phyloP scores from a whole-genome alignment of 2,797 vertebrate species.

The Macropus fuliginosus region DNA sequence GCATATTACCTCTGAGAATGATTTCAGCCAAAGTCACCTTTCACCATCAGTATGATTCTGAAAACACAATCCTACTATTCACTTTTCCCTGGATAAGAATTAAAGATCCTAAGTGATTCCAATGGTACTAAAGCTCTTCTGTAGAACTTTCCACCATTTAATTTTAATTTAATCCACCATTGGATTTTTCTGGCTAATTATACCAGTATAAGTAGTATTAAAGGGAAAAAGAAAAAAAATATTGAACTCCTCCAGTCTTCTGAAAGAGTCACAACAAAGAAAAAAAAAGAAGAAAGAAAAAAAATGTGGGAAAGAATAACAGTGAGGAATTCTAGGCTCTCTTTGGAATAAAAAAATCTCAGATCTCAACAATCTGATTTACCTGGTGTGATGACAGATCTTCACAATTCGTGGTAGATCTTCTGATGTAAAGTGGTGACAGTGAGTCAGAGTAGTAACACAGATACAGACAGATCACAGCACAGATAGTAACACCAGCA shows the following conservation, averaged over 20 bases:
- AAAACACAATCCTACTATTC: neutral
- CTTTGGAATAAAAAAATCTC: too few species aligned
- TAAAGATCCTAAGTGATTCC: too few species aligned
- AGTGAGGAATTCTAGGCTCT: too few species aligned
- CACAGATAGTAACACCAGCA: neutral
- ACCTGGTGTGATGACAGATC: neutral
- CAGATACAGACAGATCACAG: neutral
- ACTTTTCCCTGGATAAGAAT: neutral
- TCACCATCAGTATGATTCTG: neutral
- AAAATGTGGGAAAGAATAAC: neutral
- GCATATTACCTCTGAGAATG: neutral
- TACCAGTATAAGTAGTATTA: neutral
- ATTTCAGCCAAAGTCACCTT: neutral
- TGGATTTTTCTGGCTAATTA: neutral
- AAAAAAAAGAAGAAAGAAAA: neutral
- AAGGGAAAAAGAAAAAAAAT: neutral
- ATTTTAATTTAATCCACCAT: too few species aligned
- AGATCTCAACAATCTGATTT: neutral
- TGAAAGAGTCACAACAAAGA: neutral
- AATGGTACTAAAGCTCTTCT: neutral
- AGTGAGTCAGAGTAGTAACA: neutral
- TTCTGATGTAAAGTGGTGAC: neutral
- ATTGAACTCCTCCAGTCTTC: neutral
- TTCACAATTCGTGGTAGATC: neutral
- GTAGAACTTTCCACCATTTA: neutral